Conservation (phyloP, 2,888 invertebrate species). For the Steromphala cineraria region DNA sequence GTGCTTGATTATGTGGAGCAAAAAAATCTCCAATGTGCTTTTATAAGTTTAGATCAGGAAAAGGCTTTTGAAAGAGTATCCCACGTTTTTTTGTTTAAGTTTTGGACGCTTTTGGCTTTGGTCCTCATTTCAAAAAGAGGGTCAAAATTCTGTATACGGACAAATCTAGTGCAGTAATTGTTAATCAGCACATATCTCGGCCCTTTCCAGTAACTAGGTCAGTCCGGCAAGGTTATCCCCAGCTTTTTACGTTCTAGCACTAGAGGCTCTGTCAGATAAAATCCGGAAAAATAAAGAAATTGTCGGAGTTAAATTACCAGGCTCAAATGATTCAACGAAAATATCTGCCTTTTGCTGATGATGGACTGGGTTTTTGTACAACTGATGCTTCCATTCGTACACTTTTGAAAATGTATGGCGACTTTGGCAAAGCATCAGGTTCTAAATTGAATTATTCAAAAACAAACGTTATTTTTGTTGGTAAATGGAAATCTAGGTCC, state of each 20-base stretch:
- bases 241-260: conserved; percentile 12
- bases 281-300: neutral
- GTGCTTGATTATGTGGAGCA: conserved; percentile 40
- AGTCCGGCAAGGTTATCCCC: conserved; percentile 23
- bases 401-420: neutral
- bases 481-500: conserved; percentile 13
- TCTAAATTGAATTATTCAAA: conserved; percentile 24
- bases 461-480: conserved; percentile 14
- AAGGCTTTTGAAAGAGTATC: conserved; percentile 51
- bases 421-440: neutral
- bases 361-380: conserved; percentile 18
- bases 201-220: conserved; percentile 1
- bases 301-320: conserved; percentile 11
- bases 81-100: conserved; percentile 40
- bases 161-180: conserved; percentile 37
- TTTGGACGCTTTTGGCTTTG: conserved; percentile 42
- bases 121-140: conserved; percentile 33
- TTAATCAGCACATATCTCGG: conserved; percentile 39
- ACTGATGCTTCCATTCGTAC: neutral
- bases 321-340: conserved; percentile 16
- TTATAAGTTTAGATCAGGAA: conserved; percentile 48
- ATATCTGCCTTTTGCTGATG: conserved; percentile 24
- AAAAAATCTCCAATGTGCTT: conserved; percentile 35
- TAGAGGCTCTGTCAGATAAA: conserved; percentile 15
- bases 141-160: conserved; percentile 36